Base-by-base conservation (phyloP, 2,888 invertebrate species). In the Isoperla grammatica region DNA sequence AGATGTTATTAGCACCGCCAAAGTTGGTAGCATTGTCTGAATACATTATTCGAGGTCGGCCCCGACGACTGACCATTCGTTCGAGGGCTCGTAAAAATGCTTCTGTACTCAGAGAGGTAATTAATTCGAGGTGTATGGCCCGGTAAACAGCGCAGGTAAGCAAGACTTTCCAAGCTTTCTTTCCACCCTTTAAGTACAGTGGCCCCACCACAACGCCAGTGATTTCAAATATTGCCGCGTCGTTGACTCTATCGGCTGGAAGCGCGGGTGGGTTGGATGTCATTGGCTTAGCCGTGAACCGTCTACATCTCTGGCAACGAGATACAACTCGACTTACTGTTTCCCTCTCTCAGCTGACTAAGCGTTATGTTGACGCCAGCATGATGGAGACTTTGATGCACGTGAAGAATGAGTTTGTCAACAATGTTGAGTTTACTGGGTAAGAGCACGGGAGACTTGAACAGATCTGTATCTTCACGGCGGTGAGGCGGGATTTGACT, bases 11-110 rank as follows among this genome's bases (percentile, higher is more conserved):
- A 0, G 70, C 63, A 1, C 73, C 70, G 1, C 68, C 63, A 63
- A 76, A 75, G 62, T 74, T 73, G 0, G 69, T 69, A 0, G 72
- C 73, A 59, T 75, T 75, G 56, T 76, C 75, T 19, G 68, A 68
- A 49, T 1, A 74, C n/a, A n/a, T 68, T 3, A 67, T 64, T 9
- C 49, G 62, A 0, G 71, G 71, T 20, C 69, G 60, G 4, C 74
- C 71, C 20, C 70, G 60, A 40, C 71, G 59, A 1, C 69, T 65
- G 13, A 71, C 64, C 56, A 74, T 74, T 45, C 72, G 58, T 37
- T 69, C 55, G 8, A 74, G 59, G 8, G 68, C 66, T 42, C 65
- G 61, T 5, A 74, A 19, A 60, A 74, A 73, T 13, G 64, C 60
- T 8, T 65, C 59, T 0, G 72, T 68, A 2, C 67, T 67, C 11